Evolutionary conservation across 2,113 vertebrate genomes (phyloP), one percentile per base, ranked within the genome.

Genomic region (Protobothrops mucrosquamatus): DNA sequence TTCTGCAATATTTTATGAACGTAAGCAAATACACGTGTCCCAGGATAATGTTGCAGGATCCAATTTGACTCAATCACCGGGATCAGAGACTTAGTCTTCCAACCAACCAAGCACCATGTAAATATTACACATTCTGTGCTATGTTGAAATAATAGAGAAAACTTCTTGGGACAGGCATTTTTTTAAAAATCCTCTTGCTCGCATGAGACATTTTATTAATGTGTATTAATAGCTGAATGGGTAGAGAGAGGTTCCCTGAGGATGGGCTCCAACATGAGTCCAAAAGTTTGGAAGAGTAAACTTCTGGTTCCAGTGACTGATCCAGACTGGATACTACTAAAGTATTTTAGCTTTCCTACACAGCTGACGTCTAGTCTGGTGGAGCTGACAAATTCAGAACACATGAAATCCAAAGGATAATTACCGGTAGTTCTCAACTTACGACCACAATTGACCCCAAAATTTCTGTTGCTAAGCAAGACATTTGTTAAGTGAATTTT

Each of bases 211-310:
- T 87, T 93, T 26, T 86, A 57, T 94, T 94, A 94, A 93, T 6
- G 24, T 51, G 2, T 55, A 59, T 93, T 94, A 81, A 90, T 94
- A 94, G 93, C 59, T 94, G 91, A 96, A 95, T 91, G 95, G 89
- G 91, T 15, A 15, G 29, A 69, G 61, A n/a, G 26, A 64, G 12
- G 61, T 64, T 29, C 3, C 26, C 61, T 29, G 61, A n/a, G 26
- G 6, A 48, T 64, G 11, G 10, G 11, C 11, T 64, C 61, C 61
- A 64, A 26, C 26, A 64, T 64, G 61, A 12, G 24, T 64, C 24
- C 61, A 29, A 64, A 64, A 29, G 11, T 4, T 51, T 51, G 48
- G 48, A 51, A 51, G 8, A 9, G 8, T 64, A 64, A n/a, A 64
- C 61, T 4, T 69, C 29, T 69, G 64, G 64, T 69, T 9, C 12